These are phyloP conservation scores for Megaceryle maxima DNA, from an alignment of 2,113 vertebrate species.

Conservation along the genomic window DNA sequence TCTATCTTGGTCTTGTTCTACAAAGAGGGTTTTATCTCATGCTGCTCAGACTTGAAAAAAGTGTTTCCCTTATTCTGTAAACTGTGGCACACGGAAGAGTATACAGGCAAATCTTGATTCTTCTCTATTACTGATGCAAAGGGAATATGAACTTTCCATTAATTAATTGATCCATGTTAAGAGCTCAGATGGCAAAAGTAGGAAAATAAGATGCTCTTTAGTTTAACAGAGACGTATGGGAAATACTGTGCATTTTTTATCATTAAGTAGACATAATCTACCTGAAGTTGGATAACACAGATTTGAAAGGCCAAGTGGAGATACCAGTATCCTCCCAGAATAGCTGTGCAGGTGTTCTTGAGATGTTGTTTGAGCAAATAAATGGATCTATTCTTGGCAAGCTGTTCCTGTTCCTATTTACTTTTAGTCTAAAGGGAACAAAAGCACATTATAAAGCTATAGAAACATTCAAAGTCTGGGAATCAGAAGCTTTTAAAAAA, in stretches of 20 bases:
- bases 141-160: neutral
- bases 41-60: neutral
- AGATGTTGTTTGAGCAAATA: constrained; percentile 5
- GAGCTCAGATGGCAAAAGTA: neutral
- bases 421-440: constrained; percentile 32
- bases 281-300: neutral
- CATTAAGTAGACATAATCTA: neutral
- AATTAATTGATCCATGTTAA: neutral
- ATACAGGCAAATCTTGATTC: neutral
- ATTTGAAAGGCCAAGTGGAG: neutral
- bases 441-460: neutral
- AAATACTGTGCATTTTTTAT: neutral
- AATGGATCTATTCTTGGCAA: neutral
- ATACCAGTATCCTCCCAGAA: neutral
- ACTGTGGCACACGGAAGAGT: neutral
- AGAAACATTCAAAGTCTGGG: neutral
- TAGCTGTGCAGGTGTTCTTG: constrained; percentile 24
- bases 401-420: constrained; percentile 3
- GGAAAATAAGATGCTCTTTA: neutral
- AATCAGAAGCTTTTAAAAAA: neutral
- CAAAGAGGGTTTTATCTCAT: neutral
- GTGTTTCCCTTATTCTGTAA: neutral
- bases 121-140: neutral
- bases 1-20: neutral
- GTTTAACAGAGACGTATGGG: neutral